These are phyloP conservation scores for Cisticola juncidis DNA, from an alignment of 2,113 vertebrate species.

Conservation along the genomic window DNA sequence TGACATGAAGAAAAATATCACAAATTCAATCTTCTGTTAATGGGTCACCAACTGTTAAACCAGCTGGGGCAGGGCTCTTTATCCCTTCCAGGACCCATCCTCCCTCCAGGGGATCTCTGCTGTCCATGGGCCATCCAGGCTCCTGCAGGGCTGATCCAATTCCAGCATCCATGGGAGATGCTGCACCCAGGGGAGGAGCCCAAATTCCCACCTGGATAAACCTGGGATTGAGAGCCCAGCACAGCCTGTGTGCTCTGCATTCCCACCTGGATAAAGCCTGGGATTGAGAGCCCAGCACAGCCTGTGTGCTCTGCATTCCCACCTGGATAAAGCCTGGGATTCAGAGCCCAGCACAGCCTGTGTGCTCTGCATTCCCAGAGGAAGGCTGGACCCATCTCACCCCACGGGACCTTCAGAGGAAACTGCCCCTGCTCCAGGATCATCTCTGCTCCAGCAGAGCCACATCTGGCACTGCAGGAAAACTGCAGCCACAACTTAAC, in stretches of 20 bases:
- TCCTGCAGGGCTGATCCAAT: not conserved
- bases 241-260: too few species aligned
- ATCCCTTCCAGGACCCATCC: not conserved
- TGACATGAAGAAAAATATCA: fast-evolving
- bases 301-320: too few species aligned
- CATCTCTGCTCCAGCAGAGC: not conserved
- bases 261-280: too few species aligned
- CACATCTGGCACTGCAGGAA: not conserved
- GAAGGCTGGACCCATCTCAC: too few species aligned
- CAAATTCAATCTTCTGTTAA: not conserved
- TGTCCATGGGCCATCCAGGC: not conserved
- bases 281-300: too few species aligned
- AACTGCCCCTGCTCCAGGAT: not conserved
- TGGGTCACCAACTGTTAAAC: not conserved
- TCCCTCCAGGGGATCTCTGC: not conserved
- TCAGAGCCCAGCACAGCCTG: not conserved
- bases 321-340: not conserved
- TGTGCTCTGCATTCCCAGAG: not conserved
- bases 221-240: too few species aligned
- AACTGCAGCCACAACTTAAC: too few species aligned
- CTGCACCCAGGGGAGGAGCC: too few species aligned
- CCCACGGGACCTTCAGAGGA: too few species aligned
- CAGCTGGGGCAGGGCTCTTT: not conserved
- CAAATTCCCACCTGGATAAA: too few species aligned
- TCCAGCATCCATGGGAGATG: too few species aligned